A percentile compares a stretch with the other conserved stretches of the same genome.
Conservation (phyloP, 1,140 invertebrate species). For the Idris sp. region DNA sequence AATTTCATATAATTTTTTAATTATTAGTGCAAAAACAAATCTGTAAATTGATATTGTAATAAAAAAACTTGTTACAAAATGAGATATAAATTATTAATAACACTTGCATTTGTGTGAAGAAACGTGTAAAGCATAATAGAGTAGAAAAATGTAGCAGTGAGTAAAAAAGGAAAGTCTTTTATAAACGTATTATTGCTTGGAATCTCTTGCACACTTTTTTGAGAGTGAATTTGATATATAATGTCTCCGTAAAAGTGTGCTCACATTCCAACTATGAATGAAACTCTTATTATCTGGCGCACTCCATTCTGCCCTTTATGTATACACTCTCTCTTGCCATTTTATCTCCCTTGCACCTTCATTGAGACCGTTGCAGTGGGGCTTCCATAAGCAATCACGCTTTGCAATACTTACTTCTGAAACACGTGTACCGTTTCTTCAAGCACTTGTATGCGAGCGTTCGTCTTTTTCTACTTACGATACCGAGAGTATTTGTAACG, state of each 20-base stretch:
- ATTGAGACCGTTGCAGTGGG: slow-evolving; percentile 56
- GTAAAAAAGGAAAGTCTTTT: slow-evolving; percentile 46
- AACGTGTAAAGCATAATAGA: slow-evolving; percentile 48
- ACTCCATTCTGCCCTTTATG: slow-evolving; percentile 64
- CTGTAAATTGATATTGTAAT: no score
- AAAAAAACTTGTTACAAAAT: no score
- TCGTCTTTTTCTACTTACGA: slow-evolving; percentile 51
- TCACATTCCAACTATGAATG: slow-evolving; percentile 63
- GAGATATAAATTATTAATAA: slow-evolving; percentile 47
- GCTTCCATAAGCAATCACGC: slow-evolving; percentile 62
- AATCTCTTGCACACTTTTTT: slow-evolving; percentile 56
- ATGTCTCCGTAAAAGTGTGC: slow-evolving; percentile 63
- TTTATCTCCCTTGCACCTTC: slow-evolving; percentile 46
- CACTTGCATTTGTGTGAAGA: slow-evolving; percentile 42
- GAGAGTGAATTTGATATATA: slow-evolving; percentile 64
- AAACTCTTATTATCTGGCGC: slow-evolving; percentile 60
- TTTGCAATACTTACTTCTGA: slow-evolving; percentile 68
- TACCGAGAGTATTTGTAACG: slow-evolving; percentile 61
- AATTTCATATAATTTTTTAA: no score
- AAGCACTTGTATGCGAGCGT: slow-evolving; percentile 43
- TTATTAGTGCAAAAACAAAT: no score
- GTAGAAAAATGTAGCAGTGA: slow-evolving; percentile 42
- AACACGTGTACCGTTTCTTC: slow-evolving; percentile 71
- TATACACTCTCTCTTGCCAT: slow-evolving; percentile 44
- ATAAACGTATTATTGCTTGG: slow-evolving; percentile 59